Percentiles rank a stretch among this genome's conserved stretches.
These are phyloP conservation scores for Elephantulus edwardii DNA, from an alignment of 2,113 vertebrate species.

Conservation along the genomic window DNA sequence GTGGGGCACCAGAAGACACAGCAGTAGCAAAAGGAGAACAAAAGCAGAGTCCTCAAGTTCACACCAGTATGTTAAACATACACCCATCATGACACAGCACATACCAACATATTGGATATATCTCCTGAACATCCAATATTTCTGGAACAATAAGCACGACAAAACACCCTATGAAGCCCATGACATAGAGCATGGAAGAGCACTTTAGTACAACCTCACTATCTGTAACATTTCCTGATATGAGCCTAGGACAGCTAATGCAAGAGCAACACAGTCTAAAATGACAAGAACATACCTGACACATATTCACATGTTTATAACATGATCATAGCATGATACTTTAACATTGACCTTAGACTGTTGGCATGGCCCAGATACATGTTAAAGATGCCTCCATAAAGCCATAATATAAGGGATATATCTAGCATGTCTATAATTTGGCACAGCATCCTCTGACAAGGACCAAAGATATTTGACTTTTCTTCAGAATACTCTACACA, in stretches of 20 bases:
- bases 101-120: background rate
- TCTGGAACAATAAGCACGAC: background rate
- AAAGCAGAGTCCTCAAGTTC: background rate
- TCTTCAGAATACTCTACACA: background rate
- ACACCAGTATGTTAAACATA: background rate
- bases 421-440: background rate
- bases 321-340: background rate
- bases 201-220: background rate
- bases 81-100: rapidly evolving
- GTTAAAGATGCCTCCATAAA: background rate
- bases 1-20: no score
- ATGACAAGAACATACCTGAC: no score
- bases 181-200: background rate
- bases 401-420: background rate
- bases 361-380: no score
- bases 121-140: background rate
- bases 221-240: background rate
- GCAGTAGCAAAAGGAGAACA: background rate
- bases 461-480: background rate
- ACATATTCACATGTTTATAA: background rate
- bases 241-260: background rate
- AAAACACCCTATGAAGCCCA: background rate
- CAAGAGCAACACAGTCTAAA: no score
- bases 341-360: background rate
- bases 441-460: background rate